Evolutionary conservation across 2,113 vertebrate species (phyloP), one percentile per base, ranked within the genome.

Genomic region (Myrmecobius fasciatus): DNA sequence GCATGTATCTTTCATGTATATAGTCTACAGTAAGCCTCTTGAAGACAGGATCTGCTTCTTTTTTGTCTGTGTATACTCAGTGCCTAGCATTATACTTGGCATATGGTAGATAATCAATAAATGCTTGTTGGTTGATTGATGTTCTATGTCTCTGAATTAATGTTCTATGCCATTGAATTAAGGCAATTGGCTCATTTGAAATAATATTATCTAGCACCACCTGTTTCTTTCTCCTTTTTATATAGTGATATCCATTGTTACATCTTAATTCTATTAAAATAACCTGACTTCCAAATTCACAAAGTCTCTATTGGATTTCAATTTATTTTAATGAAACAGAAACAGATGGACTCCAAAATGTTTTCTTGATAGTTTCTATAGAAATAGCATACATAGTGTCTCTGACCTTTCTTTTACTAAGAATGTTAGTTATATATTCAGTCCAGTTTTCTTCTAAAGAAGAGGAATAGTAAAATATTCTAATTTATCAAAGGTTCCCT

Each of bases 341-440:
- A 83, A 83, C 67, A 83, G 67, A 83, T 83, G 67, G n/a, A 83
- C 4, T 75, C 60, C 31, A 75, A 75, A 83, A n/a, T 83, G 20
- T 43, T 43, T 83, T 83, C n/a, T 83, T 83, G 67, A 83, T 83
- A 83, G 67, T 83, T 83, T 83, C 67, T 83, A 83, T 83, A 83
- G 67, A 83, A 83, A 83, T n/a, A 83, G 67, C 67, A 83, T 83
- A 83, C 67, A 83, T n/a, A 83, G 67, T 22, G n/a, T 83, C 7
- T 83, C 43, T 83, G 67, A 83, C 67, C 67, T 83, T 83, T 83
- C n/a, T 83, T 83, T 83, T 43, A 24, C 67, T n/a, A 83, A 43
- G 67, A 83, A 83, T 83, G 67, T 83, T n/a, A 83, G 60, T 83
- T 83, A 83, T 83, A 24, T 83, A 83, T 83, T 43, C 67, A 83